These are phyloP conservation scores for Malurus alboscapulatus DNA, from an alignment of 2,113 vertebrate species.

Conservation along the genomic window DNA sequence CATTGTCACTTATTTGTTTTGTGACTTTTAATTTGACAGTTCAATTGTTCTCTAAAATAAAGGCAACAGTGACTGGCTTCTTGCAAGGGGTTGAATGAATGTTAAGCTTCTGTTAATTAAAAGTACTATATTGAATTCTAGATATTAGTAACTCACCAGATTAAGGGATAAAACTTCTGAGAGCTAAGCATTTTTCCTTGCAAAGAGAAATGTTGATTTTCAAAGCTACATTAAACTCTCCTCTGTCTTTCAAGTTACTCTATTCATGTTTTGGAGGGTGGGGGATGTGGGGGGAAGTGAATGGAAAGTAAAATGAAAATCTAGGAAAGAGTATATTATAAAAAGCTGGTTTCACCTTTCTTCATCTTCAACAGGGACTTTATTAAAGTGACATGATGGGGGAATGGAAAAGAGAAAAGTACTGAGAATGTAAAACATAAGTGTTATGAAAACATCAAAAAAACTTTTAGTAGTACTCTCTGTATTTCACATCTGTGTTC, in stretches of 20 bases:
- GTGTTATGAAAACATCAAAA: not conserved
- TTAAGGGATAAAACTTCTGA: not conserved
- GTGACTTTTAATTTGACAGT: not conserved
- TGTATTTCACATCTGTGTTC: not conserved
- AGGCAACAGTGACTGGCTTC: not conserved
- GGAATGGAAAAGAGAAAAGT: not conserved
- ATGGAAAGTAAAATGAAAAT: not conserved
- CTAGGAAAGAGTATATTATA: not conserved
- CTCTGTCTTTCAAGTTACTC: not conserved
- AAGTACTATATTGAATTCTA: not conserved
- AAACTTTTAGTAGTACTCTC: not conserved
- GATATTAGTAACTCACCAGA: not conserved
- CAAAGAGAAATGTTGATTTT: not conserved
- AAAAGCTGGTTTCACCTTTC: not conserved
- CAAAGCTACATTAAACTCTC: not conserved
- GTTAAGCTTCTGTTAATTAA: conserved; percentile 31
- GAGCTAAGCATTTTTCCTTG: not conserved
- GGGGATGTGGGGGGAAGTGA: accelerated
- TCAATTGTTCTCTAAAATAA: not conserved
- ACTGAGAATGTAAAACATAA: not conserved
- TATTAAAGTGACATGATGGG: not conserved
- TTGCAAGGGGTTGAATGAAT: not conserved
- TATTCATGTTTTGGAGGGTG: not conserved
- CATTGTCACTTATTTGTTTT: not conserved
- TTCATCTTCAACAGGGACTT: not conserved